These are phyloP conservation scores for Squalus acanthias DNA, from an alignment of 2,797 vertebrate species.

Conservation along the genomic window DNA sequence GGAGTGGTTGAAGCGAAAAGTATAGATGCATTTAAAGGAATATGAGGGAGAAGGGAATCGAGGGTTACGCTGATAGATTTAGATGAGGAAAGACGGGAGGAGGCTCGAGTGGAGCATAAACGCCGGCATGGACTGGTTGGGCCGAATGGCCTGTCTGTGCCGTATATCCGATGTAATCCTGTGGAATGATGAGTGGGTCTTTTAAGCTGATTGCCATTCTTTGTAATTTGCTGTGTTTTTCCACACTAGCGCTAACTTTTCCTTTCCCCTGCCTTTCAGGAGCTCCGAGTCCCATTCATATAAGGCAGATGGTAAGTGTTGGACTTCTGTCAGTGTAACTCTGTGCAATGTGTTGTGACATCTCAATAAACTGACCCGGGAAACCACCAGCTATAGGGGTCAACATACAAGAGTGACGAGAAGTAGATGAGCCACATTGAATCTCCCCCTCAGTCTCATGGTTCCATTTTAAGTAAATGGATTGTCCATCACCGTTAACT, in stretches of 20 bases:
- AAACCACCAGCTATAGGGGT: neutral
- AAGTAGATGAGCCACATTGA: neutral
- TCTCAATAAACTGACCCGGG: neutral
- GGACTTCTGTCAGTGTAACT: neutral
- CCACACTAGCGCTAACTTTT: neutral
- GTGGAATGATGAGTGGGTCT: too few relatives aligned
- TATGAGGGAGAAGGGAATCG: too few relatives aligned
- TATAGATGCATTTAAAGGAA: too few relatives aligned
- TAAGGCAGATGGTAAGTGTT: slow-evolving; percentile 11
- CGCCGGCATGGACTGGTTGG: too few relatives aligned
- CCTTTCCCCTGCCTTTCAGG: neutral
- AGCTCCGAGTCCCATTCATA: neutral
- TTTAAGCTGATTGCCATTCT: neutral
- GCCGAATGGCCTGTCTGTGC: too few relatives aligned
- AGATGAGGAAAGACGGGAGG: too few relatives aligned
- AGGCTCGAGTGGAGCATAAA: too few relatives aligned
- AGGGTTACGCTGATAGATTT: too few relatives aligned
- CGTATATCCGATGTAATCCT: too few relatives aligned
- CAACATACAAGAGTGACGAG: neutral
- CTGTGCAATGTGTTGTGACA: neutral
- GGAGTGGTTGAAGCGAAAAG: too few relatives aligned
- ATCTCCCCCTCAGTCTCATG: neutral
- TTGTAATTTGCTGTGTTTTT: neutral
- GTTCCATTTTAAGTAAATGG: too few relatives aligned
- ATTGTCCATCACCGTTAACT: neutral